phyloP scores from a whole-genome alignment of 1,140 invertebrate species.

The Sipha flava region DNA sequence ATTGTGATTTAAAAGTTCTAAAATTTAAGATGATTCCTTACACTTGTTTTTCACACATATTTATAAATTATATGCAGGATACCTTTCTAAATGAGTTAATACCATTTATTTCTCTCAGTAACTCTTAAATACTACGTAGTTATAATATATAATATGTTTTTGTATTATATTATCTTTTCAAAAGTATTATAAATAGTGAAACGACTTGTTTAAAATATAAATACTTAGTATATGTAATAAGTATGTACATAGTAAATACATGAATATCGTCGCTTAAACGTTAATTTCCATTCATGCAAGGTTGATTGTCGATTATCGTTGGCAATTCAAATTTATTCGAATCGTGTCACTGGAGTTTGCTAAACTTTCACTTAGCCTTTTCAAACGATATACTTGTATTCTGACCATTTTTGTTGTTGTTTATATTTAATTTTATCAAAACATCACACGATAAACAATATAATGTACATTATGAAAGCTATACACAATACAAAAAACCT shows the following conservation, averaged over 20 bases:
- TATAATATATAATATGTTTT: background rate
- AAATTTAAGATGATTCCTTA: too few species aligned
- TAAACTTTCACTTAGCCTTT: conserved; percentile 7
- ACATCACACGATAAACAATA: background rate
- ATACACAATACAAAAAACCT: too few species aligned
- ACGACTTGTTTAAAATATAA: background rate
- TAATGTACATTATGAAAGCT: too few species aligned
- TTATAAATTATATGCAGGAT: too few species aligned
- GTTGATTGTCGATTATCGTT: background rate
- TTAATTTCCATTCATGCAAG: background rate
- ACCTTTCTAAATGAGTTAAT: too few species aligned
- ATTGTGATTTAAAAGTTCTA: too few species aligned
- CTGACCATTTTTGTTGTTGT: background rate
- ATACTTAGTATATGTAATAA: too few species aligned
- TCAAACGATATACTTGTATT: background rate
- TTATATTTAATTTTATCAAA: background rate
- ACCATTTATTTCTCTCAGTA: too few species aligned
- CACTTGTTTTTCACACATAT: too few species aligned
- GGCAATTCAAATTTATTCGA: background rate
- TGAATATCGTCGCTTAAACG: background rate
- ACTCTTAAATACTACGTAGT: background rate
- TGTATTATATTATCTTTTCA: background rate
- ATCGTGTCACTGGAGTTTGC: background rate
- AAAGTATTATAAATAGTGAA: background rate
- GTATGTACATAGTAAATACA: too few species aligned